Evolutionary conservation across 2,797 vertebrate species (phyloP).

Genomic region (Sebastes itinus): DNA sequence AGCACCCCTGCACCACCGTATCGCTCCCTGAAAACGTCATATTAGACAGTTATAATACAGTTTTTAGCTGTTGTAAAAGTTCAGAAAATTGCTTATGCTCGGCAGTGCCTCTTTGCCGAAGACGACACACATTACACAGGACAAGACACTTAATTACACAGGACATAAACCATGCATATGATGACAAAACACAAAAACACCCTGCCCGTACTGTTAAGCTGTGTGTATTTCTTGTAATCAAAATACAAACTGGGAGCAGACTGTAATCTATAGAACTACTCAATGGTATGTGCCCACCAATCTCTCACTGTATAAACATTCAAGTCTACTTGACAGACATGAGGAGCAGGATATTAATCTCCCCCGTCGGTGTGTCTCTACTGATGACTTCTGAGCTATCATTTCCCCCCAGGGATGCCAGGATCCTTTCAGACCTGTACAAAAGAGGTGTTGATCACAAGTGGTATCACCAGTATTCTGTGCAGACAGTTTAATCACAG

Average conservation of each 20-base stretch:
- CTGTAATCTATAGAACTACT: not conserved
- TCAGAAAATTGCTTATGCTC: not conserved
- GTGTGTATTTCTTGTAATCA: not conserved
- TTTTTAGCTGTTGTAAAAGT: not conserved
- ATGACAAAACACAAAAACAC: not conserved
- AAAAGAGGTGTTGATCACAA: constrained; percentile 2
- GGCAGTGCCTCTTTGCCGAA: not conserved
- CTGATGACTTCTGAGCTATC: constrained; percentile 5
- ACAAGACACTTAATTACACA: not conserved
- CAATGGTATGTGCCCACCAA: not conserved
- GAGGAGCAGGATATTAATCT: constrained; percentile 15
- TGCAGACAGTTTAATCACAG: constrained; percentile 5
- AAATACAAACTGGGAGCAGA: not conserved
- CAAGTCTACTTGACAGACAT: not conserved
- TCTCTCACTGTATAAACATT: not conserved
- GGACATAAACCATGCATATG: not conserved
- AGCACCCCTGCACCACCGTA: not conserved
- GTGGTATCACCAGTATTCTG: not conserved
- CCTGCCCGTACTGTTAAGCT: not conserved
- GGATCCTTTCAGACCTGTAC: constrained; percentile 9
- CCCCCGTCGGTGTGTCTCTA: not conserved
- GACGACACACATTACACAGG: not conserved
- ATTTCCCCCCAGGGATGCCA: not conserved
- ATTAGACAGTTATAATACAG: not conserved
- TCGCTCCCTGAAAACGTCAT: not conserved